Conservation (phyloP, 2,888 invertebrate species). For the Phyto melanocephala region DNA sequence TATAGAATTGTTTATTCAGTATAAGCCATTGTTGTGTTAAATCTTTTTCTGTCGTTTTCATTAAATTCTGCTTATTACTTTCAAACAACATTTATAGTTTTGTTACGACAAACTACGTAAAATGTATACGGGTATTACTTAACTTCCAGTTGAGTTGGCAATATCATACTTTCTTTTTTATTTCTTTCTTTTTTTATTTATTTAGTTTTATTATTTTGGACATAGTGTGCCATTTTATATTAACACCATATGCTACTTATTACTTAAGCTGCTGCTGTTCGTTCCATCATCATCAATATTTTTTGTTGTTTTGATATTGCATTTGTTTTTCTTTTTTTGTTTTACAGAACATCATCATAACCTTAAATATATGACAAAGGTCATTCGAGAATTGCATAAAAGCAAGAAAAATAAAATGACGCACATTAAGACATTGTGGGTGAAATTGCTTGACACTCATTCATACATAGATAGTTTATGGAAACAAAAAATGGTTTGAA, state of each 20-base stretch:
- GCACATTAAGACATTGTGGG: slow-evolving; percentile 13
- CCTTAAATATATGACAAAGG: not conserved
- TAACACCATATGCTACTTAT: slow-evolving; percentile 53
- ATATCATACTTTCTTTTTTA: not conserved
- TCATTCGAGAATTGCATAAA: not conserved
- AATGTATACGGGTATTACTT: not conserved
- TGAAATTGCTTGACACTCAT: not conserved
- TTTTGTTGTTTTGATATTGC: not conserved
- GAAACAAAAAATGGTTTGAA: no score
- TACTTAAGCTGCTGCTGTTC: not conserved
- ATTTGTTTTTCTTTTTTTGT: not conserved
- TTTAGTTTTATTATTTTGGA: slow-evolving; percentile 38
- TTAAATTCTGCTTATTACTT: not conserved
- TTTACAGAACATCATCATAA: not conserved
- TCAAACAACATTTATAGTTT: not conserved
- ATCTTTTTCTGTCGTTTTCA: slow-evolving; percentile 16
- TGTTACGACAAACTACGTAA: not conserved
- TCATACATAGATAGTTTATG: no score
- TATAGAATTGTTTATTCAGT: not conserved
- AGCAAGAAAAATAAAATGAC: not conserved
- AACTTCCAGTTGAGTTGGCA: slow-evolving; percentile 3
- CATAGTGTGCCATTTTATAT: slow-evolving; percentile 19
- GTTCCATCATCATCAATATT: not conserved
- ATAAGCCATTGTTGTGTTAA: slow-evolving; percentile 32
- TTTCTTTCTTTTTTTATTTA: not conserved